phyloP scores from a whole-genome alignment of 2,113 vertebrate species.

The Etheostoma cragini region DNA sequence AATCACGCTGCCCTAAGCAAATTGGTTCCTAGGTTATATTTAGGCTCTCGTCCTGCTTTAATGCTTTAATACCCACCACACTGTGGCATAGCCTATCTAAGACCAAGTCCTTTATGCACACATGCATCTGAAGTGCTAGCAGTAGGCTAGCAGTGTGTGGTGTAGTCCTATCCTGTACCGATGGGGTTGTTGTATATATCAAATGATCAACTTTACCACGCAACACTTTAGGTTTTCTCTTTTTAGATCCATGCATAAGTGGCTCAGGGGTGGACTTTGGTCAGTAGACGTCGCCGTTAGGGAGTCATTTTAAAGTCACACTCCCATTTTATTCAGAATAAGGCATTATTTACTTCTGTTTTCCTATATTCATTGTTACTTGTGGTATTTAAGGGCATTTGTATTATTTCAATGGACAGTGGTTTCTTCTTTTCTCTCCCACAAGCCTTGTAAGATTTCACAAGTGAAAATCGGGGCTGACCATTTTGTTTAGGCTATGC shows the following conservation, averaged over 20 bases:
- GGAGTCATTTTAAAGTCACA: slow-evolving; percentile 8
- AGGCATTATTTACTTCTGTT: not conserved
- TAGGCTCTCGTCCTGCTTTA: slow-evolving; percentile 65
- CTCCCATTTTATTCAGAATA: not conserved
- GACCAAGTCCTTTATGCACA: slow-evolving; percentile 11
- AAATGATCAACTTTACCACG: slow-evolving; percentile 15
- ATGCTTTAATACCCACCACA: slow-evolving; percentile 61
- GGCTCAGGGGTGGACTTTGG: slow-evolving; percentile 6
- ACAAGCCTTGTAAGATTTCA: slow-evolving; percentile 6
- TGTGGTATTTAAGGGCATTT: not conserved
- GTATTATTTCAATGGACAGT: not conserved
- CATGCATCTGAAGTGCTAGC: slow-evolving; percentile 1
- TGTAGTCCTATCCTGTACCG: not conserved
- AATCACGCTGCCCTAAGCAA: slow-evolving; percentile 65
- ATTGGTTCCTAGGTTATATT: slow-evolving; percentile 68
- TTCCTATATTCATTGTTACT: not conserved
- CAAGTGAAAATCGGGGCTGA: slow-evolving; percentile 6
- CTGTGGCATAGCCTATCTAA: slow-evolving; percentile 21
- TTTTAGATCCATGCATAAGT: not conserved
- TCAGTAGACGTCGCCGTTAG: slow-evolving; percentile 33
- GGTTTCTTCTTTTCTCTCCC: not conserved
- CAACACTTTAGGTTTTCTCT: not conserved
- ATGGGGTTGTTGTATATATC: not conserved
- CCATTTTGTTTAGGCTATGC: slow-evolving; percentile 2
- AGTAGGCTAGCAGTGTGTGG: not conserved